These are phyloP conservation scores for Cosmia pyralina DNA, from an alignment of 2,888 invertebrate species.

Conservation along the genomic window DNA sequence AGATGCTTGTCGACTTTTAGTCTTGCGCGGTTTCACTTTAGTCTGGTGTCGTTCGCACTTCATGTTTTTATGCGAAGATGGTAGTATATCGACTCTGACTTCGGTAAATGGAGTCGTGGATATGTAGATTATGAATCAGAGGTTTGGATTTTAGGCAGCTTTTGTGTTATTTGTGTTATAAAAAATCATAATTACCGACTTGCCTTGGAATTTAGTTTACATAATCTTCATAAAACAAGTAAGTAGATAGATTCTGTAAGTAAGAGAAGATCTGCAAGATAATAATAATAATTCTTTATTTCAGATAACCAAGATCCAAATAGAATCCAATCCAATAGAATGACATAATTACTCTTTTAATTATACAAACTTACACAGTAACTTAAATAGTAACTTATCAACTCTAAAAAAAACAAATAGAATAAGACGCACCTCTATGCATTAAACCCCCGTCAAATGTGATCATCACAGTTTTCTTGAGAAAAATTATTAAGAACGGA, in stretches of 20 bases:
- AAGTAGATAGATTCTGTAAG: not conserved
- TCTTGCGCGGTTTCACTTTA: slow-evolving; percentile 44
- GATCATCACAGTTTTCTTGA: slow-evolving; percentile 58
- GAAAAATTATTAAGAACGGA: slow-evolving; percentile 70
- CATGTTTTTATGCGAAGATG: slow-evolving; percentile 34
- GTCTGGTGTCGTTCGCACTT: slow-evolving; percentile 46
- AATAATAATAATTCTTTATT: too few relatives aligned
- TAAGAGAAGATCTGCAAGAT: too few relatives aligned
- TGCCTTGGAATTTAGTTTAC: not conserved
- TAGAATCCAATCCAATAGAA: too few relatives aligned
- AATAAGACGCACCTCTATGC: slow-evolving; percentile 5
- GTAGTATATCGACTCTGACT: slow-evolving; percentile 1
- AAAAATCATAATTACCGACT: not conserved
- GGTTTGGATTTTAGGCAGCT: not conserved
- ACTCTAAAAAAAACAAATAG: slow-evolving; percentile 12
- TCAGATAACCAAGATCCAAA: too few relatives aligned
- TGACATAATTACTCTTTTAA: slow-evolving; percentile 28
- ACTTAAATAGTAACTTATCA: slow-evolving; percentile 22
- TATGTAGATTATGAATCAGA: not conserved
- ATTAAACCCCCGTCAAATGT: slow-evolving; percentile 44
- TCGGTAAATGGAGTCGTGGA: not conserved
- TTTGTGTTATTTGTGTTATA: too few relatives aligned
- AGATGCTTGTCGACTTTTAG: slow-evolving; percentile 44
- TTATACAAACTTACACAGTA: slow-evolving; percentile 1
- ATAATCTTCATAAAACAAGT: not conserved